Evolutionary conservation across 2,113 vertebrate species (phyloP).

Genomic region (Neotoma lepida): DNA sequence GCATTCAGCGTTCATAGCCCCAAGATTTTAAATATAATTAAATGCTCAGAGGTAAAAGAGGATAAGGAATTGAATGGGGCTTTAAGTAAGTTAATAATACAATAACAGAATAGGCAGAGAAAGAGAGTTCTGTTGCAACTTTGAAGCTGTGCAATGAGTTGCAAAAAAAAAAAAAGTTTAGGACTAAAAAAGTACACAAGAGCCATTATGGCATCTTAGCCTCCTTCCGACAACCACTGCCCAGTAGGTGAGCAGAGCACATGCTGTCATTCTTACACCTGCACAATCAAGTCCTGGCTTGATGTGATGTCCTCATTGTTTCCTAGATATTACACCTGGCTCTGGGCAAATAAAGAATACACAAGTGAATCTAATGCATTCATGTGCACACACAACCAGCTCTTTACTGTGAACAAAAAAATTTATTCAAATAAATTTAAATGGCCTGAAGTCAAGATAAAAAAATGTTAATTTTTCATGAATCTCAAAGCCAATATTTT

Average conservation of each 20-base stretch:
- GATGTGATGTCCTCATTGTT: background rate
- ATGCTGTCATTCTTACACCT: background rate
- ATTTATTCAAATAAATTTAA: slow-evolving; percentile 20
- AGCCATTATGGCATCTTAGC: background rate
- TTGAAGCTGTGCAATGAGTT: slow-evolving; percentile 47
- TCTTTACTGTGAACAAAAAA: background rate
- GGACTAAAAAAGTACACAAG: background rate
- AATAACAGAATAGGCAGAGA: slow-evolving; percentile 44
- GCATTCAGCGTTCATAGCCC: slow-evolving; percentile 47
- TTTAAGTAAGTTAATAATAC: slow-evolving; percentile 67
- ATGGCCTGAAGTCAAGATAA: slow-evolving; percentile 6
- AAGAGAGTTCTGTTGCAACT: slow-evolving; percentile 18
- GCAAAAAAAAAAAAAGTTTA: slow-evolving; percentile 29
- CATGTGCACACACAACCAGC: background rate
- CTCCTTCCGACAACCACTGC: background rate
- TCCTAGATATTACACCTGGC: background rate
- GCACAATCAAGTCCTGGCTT: background rate
- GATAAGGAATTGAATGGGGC: slow-evolving; percentile 58
- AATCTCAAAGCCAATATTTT: background rate
- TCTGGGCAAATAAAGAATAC: background rate
- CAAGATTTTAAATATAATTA: slow-evolving; percentile 63
- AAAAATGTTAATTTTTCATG: slow-evolving; percentile 31
- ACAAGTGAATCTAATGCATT: background rate
- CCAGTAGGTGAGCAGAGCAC: accelerated
- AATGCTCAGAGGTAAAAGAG: slow-evolving; percentile 66